These are phyloP conservation scores for Ormyrus rosae DNA, from an alignment of 2,888 invertebrate species.

Conservation along the genomic window DNA sequence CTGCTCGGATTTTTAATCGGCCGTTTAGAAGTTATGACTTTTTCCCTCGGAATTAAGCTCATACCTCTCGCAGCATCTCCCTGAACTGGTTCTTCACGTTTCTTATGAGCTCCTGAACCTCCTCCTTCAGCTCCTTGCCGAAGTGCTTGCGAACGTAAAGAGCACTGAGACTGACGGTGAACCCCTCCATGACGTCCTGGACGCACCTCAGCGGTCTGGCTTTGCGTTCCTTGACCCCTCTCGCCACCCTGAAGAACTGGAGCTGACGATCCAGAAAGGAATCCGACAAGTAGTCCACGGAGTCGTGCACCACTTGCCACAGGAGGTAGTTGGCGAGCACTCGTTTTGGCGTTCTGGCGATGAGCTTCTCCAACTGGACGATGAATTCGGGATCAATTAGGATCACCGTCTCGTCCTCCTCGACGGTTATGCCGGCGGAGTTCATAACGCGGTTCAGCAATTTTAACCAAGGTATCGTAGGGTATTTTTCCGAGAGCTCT, in stretches of 20 bases:
- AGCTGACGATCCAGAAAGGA: constrained; percentile 69
- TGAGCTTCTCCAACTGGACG: neutral
- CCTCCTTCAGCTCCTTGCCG: constrained; percentile 87
- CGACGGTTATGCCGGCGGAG: constrained; percentile 79
- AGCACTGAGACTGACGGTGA: constrained; percentile 86
- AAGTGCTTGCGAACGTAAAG: constrained; percentile 92
- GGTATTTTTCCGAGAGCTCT: constrained; percentile 68
- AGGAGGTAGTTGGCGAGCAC: constrained; percentile 78
- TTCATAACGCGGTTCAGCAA: constrained; percentile 88
- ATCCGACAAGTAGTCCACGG: constrained; percentile 70
- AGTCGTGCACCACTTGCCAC: constrained; percentile 75
- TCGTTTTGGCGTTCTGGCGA: constrained; percentile 77
- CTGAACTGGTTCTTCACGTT: constrained; percentile 89
- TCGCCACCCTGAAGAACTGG: constrained; percentile 70
- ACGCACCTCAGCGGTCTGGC: constrained; percentile 81
- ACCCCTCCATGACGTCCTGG: constrained; percentile 81
- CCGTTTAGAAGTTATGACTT: too few relatives aligned
- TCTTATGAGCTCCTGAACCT: constrained; percentile 90
- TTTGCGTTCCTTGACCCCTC: constrained; percentile 72
- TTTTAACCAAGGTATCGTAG: constrained; percentile 82
- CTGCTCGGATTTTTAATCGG: constrained; percentile 1
- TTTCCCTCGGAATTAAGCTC: too few relatives aligned
- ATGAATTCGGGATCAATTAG: constrained; percentile 80
- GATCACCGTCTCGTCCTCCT: constrained; percentile 84
- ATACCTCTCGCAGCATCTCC: constrained; percentile 83